Evolutionary conservation across 2,888 invertebrate species (phyloP).

Genomic region (Phaonia tiefii): DNA sequence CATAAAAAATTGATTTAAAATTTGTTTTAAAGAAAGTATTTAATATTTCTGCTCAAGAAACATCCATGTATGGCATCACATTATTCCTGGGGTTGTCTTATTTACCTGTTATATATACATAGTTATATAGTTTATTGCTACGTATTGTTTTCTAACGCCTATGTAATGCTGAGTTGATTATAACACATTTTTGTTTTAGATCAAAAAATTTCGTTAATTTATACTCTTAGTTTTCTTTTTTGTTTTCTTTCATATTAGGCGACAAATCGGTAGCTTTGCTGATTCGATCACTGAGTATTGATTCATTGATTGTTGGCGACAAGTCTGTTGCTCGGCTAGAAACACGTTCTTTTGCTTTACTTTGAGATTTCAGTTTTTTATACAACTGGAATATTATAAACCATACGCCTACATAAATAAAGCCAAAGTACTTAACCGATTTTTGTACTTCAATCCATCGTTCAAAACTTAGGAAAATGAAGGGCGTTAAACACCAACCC

Average conservation of each 20-base stretch:
- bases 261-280: constrained; percentile 61
- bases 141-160: not conserved
- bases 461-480: constrained; percentile 86
- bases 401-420: constrained; percentile 86
- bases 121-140: not conserved
- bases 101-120: too few species aligned
- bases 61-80: too few species aligned
- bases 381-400: constrained; percentile 70
- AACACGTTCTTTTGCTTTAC: constrained; percentile 24
- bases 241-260: constrained; percentile 51
- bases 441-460: constrained; percentile 86
- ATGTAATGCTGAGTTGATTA: not conserved
- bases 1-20: too few species aligned
- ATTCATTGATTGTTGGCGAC: constrained; percentile 56
- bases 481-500: constrained; percentile 91
- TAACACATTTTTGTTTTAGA: not conserved
- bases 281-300: constrained; percentile 50
- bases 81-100: too few species aligned
- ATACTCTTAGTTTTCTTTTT: constrained; percentile 56
- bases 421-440: constrained; percentile 86
- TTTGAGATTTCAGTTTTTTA: constrained; percentile 41
- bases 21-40: too few species aligned
- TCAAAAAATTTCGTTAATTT: not conserved
- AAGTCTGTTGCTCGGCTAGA: constrained; percentile 65
- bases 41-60: too few species aligned